Evolutionary conservation across 2,888 invertebrate genomes (phyloP), one percentile per base, ranked within the genome.

Genomic region (Leucophenga montana): DNA sequence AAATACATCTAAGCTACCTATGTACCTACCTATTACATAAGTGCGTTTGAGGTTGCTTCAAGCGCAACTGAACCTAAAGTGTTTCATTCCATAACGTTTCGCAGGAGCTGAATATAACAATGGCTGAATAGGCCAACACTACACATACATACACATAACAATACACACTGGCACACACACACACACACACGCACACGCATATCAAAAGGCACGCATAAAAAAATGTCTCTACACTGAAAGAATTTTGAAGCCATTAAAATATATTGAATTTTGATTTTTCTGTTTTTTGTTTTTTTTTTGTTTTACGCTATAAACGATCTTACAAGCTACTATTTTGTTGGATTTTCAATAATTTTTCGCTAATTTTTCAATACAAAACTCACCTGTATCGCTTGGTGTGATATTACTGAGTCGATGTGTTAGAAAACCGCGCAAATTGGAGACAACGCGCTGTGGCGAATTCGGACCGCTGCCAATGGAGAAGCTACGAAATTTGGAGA

Each of bases 361-460:
- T 53, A n/a, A 9, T 53, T 18, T 16, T 53, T 16, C 13, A 27
- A 27, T 27, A 27, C 18, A 48, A 18, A 13, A 33, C 92, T 91
- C 83, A 94, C 94, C 94, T 92, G 94, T 92, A 86, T 94, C 94
- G 85, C 92, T 91, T 91, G 89, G 93, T 91, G 87, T 92, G 90
- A 86, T 92, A 91, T 88, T 92, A 90, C 88, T 93, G 91, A 88
- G 77, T 74, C 92, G 91, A 89, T 91, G 92, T 86, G 92, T 90
- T 81, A 94, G 91, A 90, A 92, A 93, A 84, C 94, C 94, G 87
- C 92, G 91, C 89, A 94, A 92, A 89, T 93, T 93, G 90, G 91
- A 92, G 88, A 94, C 93, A 86, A 93, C 93, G 83, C 92, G 91
- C 88, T 92, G 91, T 82, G 92, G 92, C 87, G 92, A 92, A 87